These are phyloP conservation scores for Drosophila mauritiana DNA, from an alignment of 1,140 invertebrate genomes.

Conservation along the genomic window DNA sequence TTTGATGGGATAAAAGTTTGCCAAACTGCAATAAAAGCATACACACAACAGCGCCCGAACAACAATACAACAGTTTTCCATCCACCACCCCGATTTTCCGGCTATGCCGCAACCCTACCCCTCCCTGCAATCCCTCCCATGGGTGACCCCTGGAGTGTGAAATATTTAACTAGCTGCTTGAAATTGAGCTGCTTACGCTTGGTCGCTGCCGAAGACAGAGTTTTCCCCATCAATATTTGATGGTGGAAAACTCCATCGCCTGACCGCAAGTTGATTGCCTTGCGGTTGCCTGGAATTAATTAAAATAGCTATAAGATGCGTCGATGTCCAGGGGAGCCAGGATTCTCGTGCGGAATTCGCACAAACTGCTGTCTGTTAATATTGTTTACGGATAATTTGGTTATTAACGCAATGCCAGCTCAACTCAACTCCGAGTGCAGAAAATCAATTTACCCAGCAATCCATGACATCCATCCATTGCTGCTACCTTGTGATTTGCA, in stretches of 20 bases:
- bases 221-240: conserved; percentile 42
- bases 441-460: conserved; percentile 71
- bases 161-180: conserved; percentile 47
- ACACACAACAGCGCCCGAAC: conserved; percentile 20
- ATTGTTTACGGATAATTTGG: conserved; percentile 69
- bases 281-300: conserved; percentile 53
- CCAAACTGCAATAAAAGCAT: conserved; percentile 70
- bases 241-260: conserved; percentile 8
- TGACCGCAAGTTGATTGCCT: conserved; percentile 37
- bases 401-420: conserved; percentile 52
- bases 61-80: conserved; percentile 25
- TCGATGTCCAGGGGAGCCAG: background rate
- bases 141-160: conserved; percentile 37
- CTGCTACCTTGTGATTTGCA: conserved; percentile 25
- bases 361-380: conserved; percentile 20
- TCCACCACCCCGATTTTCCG: background rate
- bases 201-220: conserved; percentile 19
- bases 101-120: background rate
- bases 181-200: conserved; percentile 51
- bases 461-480: conserved; percentile 38
- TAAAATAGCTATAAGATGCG: conserved; percentile 37
- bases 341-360: conserved; percentile 4
- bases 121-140: background rate
- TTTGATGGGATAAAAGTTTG: conserved; percentile 77
- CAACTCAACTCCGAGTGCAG: conserved; percentile 48